A percentile compares a stretch with the other conserved stretches of the same genome.
Evolutionary conservation across 2,113 vertebrate genomes (phyloP).

Genomic region (Phoxinus phoxinus): DNA sequence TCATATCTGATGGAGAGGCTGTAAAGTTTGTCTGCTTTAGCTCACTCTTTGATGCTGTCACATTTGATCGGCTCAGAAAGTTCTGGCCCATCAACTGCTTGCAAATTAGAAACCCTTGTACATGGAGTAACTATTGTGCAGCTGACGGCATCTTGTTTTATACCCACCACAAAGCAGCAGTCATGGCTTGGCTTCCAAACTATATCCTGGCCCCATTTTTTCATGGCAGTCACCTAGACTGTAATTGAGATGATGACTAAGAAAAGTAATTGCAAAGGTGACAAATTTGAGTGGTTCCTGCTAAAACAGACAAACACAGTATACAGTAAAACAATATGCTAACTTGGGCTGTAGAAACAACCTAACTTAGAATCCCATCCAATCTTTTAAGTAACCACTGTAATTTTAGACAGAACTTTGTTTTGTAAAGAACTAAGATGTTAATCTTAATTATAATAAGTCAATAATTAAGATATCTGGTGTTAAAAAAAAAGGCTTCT

Average conservation of each 20-base stretch:
- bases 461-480: not conserved
- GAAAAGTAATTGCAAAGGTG: conserved; percentile 27
- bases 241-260: conserved; percentile 41
- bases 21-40: conserved; percentile 76
- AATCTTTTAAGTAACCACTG: too few relatives aligned
- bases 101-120: conserved; percentile 70
- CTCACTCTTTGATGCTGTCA: conserved; percentile 78
- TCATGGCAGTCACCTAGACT: conserved; percentile 36
- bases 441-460: too few relatives aligned
- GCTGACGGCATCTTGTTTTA: conserved; percentile 64
- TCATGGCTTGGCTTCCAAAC: conserved; percentile 35
- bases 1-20: conserved; percentile 70
- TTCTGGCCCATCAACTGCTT: conserved; percentile 76
- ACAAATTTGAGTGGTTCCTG: not conserved
- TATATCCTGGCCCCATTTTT: conserved; percentile 44
- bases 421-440: too few relatives aligned
- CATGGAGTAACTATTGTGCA: conserved; percentile 61
- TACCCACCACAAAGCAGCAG: conserved; percentile 57
- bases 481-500: not conserved
- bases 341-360: too few relatives aligned
- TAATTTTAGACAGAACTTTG: too few relatives aligned
- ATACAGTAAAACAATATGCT: too few relatives aligned
- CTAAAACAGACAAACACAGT: not conserved
- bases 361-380: too few relatives aligned
- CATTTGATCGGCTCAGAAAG: conserved; percentile 74